phyloP scores from a whole-genome alignment of 2,113 vertebrate genomes.

The Sarotherodon lohbergeri region DNA sequence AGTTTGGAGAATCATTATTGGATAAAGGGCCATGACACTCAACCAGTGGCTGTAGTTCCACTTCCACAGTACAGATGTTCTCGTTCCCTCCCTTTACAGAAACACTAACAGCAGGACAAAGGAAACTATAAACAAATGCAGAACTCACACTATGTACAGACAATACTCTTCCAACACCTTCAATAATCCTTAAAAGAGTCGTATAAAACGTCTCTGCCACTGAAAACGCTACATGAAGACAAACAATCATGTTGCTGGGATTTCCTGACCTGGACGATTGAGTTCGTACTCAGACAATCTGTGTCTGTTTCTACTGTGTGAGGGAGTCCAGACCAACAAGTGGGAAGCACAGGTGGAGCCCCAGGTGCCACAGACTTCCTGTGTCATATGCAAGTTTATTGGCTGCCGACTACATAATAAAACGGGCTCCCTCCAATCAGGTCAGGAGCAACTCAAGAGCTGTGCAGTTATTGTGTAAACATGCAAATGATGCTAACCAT shows the following conservation, averaged over 20 bases:
- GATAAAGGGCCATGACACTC: neutral
- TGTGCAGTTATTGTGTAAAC: neutral
- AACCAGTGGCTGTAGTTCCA: neutral
- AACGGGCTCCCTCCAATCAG: neutral
- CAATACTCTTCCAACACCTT: neutral
- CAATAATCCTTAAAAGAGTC: accelerated
- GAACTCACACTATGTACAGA: neutral
- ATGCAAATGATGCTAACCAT: neutral
- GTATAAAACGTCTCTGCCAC: neutral
- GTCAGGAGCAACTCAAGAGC: neutral
- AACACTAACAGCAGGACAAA: neutral
- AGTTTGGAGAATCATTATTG: neutral
- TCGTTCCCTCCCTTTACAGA: neutral
- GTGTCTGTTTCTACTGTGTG: neutral
- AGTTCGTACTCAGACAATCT: neutral
- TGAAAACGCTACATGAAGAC: neutral
- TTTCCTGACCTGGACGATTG: neutral
- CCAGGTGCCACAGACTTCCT: neutral
- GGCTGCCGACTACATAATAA: neutral
- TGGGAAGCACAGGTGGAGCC: neutral
- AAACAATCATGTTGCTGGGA: neutral
- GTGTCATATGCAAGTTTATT: neutral
- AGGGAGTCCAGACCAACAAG: accelerated
- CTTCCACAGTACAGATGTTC: neutral
- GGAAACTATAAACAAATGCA: neutral